These are phyloP conservation scores for Mechanitis messenoides DNA, from an alignment of 2,888 invertebrate genomes.

Conservation along the genomic window DNA sequence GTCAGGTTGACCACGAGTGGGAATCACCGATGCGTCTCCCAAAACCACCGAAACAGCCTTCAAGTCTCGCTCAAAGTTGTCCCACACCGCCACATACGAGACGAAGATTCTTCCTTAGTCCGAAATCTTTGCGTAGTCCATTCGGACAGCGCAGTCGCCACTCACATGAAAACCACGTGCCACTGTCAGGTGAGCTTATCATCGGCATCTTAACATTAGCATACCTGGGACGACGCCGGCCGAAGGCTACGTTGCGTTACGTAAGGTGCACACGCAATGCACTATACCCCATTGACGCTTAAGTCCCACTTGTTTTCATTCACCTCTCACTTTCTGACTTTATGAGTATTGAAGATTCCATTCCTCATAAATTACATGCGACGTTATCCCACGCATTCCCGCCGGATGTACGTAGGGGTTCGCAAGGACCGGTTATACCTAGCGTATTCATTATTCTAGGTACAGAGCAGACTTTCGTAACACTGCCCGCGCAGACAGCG, in stretches of 20 bases:
- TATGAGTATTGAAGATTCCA: constrained; percentile 46
- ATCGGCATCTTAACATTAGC: constrained; percentile 37
- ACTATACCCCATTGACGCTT: constrained; percentile 54
- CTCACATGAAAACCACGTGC: constrained; percentile 79
- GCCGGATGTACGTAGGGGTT: constrained; percentile 75
- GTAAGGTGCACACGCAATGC: constrained; percentile 48
- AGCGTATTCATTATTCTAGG: constrained; percentile 45
- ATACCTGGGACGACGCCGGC: constrained; percentile 47
- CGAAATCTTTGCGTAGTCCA: constrained; percentile 87
- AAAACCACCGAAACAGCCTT: constrained; percentile 76
- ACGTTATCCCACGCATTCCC: constrained; percentile 58
- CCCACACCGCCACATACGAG: constrained; percentile 87
- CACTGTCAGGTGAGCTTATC: constrained; percentile 80
- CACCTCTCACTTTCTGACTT: constrained; percentile 54
- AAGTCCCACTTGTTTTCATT: constrained; percentile 53
- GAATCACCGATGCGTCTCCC: constrained; percentile 76
- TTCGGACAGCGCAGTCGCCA: constrained; percentile 77
- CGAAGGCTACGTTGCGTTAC: constrained; percentile 45
- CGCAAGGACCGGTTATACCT: constrained; percentile 63
- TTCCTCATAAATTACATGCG: constrained; percentile 58
- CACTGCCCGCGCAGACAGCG: constrained; percentile 63
- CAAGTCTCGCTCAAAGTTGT: constrained; percentile 81
- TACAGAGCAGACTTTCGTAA: constrained; percentile 59
- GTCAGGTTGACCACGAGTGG: constrained; percentile 61
- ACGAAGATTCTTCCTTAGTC: constrained; percentile 88